These are phyloP conservation scores for Manacus vitellinus DNA, from an alignment of 2,113 vertebrate species.

Conservation along the genomic window DNA sequence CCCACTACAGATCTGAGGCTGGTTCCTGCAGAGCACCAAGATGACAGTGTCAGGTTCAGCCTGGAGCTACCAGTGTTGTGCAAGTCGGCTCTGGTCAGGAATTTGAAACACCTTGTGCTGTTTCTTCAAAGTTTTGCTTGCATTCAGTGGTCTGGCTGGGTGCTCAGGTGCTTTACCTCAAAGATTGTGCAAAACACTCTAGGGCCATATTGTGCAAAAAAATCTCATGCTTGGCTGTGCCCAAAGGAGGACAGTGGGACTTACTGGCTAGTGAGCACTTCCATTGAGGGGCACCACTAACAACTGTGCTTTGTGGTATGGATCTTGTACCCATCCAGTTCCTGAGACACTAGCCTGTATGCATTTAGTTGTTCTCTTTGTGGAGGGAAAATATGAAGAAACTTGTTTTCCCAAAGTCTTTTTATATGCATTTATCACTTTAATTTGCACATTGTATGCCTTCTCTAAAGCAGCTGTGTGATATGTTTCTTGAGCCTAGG, in stretches of 20 bases:
- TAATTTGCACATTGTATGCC: background rate
- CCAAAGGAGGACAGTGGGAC: background rate
- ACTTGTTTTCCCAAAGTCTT: background rate
- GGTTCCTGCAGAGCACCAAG: background rate
- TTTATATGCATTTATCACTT: background rate
- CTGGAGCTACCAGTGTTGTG: background rate
- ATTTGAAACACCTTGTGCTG: background rate
- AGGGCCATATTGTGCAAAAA: background rate
- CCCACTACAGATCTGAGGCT: background rate
- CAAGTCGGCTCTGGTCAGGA: background rate
- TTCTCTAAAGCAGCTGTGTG: background rate
- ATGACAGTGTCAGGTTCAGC: background rate
- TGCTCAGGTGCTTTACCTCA: background rate
- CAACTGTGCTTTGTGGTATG: background rate
- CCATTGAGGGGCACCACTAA: background rate
- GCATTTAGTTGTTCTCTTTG: background rate
- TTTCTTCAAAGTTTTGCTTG: background rate
- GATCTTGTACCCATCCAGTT: background rate
- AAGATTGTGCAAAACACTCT: background rate
- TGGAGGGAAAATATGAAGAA: background rate
- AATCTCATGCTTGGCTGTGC: accelerated
- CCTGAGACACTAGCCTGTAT: background rate
- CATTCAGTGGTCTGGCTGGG: background rate
- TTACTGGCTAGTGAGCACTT: background rate
- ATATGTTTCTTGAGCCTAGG: background rate